Percentiles rank a stretch among this genome's conserved stretches.
Conservation (phyloP, 2,797 vertebrate species). For the Eutrigla gurnardus region DNA sequence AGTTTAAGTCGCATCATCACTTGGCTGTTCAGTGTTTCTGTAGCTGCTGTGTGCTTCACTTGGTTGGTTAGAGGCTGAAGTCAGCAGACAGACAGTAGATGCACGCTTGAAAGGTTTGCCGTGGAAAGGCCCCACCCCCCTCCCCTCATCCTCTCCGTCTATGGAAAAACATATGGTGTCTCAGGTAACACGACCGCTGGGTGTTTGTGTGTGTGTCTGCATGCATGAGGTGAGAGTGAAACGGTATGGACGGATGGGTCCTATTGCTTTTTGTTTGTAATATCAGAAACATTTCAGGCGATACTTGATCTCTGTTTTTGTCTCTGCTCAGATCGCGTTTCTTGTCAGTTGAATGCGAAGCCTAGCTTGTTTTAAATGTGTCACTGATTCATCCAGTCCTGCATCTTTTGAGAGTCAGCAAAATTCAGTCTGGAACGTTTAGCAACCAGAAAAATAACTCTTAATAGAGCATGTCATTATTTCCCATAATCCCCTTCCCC, state of each 20-base stretch:
- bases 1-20: conserved; percentile 33
- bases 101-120: conserved; percentile 49
- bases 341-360: conserved; percentile 15
- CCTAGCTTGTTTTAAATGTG: background rate
- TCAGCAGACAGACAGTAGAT: conserved; percentile 38
- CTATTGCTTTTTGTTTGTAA: conserved; percentile 9
- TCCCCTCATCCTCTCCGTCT: conserved; percentile 32
- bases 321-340: conserved; percentile 5
- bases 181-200: conserved; percentile 61
- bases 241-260: conserved; percentile 14
- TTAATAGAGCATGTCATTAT: conserved; percentile 54
- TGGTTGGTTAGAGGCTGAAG: conserved; percentile 29
- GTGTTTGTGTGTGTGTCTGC: conserved; percentile 1
- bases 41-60: conserved; percentile 18
- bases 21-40: conserved; percentile 20
- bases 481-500: conserved; percentile 54
- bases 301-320: conserved; percentile 20
- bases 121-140: conserved; percentile 37
- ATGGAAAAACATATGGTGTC: conserved; percentile 75
- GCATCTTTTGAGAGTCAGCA: conserved; percentile 21
- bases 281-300: conserved; percentile 12
- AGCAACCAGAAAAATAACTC: conserved; percentile 41
- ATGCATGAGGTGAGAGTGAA: conserved; percentile 11
- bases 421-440: conserved; percentile 49
- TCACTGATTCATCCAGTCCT: background rate